These are phyloP conservation scores for Leucophenga montana DNA, from an alignment of 2,888 invertebrate genomes.

Conservation along the genomic window DNA sequence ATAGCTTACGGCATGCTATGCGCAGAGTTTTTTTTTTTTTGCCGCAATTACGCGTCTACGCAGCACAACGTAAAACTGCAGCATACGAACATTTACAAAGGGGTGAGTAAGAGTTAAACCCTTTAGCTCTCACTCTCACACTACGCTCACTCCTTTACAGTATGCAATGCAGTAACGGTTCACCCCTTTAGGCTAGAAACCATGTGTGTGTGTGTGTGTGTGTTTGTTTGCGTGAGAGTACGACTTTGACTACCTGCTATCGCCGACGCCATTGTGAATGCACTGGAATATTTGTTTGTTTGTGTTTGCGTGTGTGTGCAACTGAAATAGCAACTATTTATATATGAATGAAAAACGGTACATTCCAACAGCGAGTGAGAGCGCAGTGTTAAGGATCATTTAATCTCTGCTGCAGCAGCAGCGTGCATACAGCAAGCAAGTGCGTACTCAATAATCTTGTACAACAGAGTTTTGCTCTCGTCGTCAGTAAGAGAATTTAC, in stretches of 20 bases:
- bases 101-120: neutral
- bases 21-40: no score
- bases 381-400: neutral
- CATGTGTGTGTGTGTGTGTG: no score
- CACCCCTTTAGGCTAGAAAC: no score
- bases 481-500: no score
- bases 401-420: constrained; percentile 34
- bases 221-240: neutral
- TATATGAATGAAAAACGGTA: constrained; percentile 7
- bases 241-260: neutral
- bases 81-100: no score
- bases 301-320: neutral
- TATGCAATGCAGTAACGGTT: neutral
- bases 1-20: no score
- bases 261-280: neutral
- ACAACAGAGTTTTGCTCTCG: no score
- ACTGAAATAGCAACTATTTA: neutral
- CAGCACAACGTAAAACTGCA: no score
- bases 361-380: constrained; percentile 33
- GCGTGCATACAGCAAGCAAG: constrained; percentile 31
- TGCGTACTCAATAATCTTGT: no score
- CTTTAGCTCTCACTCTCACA: neutral
- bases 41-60: no score
- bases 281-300: no score
- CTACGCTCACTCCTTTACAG: neutral